Base-by-base conservation (phyloP, 92 coral and sea anemone species). In the Zoanthus sociatus region DNA sequence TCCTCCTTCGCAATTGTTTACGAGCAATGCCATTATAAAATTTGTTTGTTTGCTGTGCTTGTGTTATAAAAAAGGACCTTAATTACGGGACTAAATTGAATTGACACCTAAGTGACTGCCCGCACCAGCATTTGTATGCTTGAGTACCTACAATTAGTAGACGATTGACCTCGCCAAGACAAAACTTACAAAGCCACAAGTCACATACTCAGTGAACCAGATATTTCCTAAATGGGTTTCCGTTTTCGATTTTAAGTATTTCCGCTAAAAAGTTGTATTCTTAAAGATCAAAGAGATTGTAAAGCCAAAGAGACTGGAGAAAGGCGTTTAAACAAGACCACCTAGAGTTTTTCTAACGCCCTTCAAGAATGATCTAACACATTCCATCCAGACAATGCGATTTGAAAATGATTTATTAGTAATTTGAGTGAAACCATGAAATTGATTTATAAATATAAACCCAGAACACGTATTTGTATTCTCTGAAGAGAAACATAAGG, bases 1-100 rank as follows among this genome's bases (percentile, higher is more conserved):
- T 14, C 85, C 73, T 45, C 73, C 85, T 47, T 81, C 73, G 18
- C 85, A 6, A n/a, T 81, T 81, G 76, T 81, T 70, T 12, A 13
- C 5, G 63, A 53, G 67, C 85, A 81, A 81, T 64, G 74, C 13
- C 78, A 75, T 75, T 75, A 48, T 75, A 77, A 26, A 77, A 77
- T 20, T 21, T 55, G 46, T 53, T 30, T 77, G 82, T 14, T 53
- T n/a, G 64, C 13, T 21, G 64, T 30, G 30, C 42, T 77, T 77
- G 47, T 10, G 30, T 51, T 51, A 81, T 46, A 48, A 45, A 46
- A 26, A 46, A 79, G 31, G n/a, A 30, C 5, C 84, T 61, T 21
- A 76, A 76, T 76, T 77, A 77, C 21, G 68, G 10, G 21, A 51
- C 67, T 77, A 51, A 33, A 54, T 77, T 77, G 55, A 46, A 74